phyloP scores from a whole-genome alignment of 2,888 invertebrate species.

The Oxytorus armatus region DNA sequence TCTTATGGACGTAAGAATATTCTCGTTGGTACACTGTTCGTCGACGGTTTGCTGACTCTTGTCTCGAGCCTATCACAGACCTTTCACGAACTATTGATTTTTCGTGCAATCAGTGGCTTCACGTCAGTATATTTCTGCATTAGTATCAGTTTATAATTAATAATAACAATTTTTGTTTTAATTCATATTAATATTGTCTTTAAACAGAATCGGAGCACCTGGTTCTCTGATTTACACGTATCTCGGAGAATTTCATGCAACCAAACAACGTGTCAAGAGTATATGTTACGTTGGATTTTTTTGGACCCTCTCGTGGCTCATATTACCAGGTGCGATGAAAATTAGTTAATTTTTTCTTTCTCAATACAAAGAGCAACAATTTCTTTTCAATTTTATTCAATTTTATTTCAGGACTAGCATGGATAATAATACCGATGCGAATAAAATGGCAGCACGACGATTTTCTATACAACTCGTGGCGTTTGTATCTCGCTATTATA shows the following conservation, averaged over 20 bases:
- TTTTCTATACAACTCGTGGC: conserved; percentile 90
- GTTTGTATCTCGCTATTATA: conserved; percentile 89
- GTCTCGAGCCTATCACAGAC: conserved; percentile 87
- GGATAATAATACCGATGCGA: conserved; percentile 88
- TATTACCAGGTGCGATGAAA: conserved; percentile 85
- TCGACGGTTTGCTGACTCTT: conserved; percentile 86
- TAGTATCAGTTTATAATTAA: too few relatives aligned
- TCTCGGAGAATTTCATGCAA: conserved; percentile 88
- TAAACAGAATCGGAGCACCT: conserved; percentile 85
- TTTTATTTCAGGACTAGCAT: conserved; percentile 86
- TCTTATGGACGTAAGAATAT: conserved; percentile 89
- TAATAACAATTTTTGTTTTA: conserved; percentile 21
- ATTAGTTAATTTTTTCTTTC: neutral
- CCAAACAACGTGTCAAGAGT: conserved; percentile 86
- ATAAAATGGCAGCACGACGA: conserved; percentile 76
- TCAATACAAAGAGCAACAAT: neutral
- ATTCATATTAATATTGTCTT: neutral
- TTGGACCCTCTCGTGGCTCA: conserved; percentile 88
- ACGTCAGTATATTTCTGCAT: conserved; percentile 79
- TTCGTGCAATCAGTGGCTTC: conserved; percentile 89
- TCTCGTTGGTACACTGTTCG: conserved; percentile 85
- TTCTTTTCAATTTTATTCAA: neutral
- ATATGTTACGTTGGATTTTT: conserved; percentile 88
- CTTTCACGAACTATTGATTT: conserved; percentile 86
- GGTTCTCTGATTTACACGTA: conserved; percentile 88